These are phyloP conservation scores for Caenorhabditis wallacei DNA, from an alignment of 2,888 invertebrate species.

Conservation along the genomic window DNA sequence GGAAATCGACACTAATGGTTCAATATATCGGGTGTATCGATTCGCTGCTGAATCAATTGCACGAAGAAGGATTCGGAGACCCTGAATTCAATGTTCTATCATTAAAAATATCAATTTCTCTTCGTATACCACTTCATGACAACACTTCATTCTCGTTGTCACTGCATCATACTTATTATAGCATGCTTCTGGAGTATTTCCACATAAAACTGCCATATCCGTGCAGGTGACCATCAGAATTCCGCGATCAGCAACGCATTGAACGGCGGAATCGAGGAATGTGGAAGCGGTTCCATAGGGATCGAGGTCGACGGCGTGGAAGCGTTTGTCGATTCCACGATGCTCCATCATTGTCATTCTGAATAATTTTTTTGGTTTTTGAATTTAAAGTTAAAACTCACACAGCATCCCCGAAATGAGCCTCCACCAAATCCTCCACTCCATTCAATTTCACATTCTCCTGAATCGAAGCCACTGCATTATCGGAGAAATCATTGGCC, in stretches of 20 bases:
- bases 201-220: conserved; percentile 95
- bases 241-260: conserved; percentile 85
- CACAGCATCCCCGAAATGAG: conserved; percentile 93
- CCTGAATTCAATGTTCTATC: conserved; percentile 85
- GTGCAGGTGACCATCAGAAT: conserved; percentile 96
- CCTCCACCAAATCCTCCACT: conserved; percentile 88
- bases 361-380: conserved; percentile 54
- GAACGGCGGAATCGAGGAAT: conserved; percentile 93
- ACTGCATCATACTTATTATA: conserved; percentile 94
- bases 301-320: conserved; percentile 95
- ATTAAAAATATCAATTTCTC: background rate
- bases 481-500: conserved; percentile 88
- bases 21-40: conserved; percentile 93
- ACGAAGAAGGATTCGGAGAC: conserved; percentile 93
- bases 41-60: conserved; percentile 94
- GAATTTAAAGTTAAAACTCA: conserved; percentile 83
- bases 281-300: conserved; percentile 96
- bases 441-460: conserved; percentile 89
- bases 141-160: conserved; percentile 90
- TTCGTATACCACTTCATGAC: conserved; percentile 92
- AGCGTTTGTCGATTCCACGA: conserved; percentile 87
- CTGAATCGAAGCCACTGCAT: conserved; percentile 92
- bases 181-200: conserved; percentile 96
- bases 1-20: conserved; percentile 92
- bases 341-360: conserved; percentile 92